Conservation (phyloP, 2,888 invertebrate genomes). For the Euphydryas editha region DNA sequence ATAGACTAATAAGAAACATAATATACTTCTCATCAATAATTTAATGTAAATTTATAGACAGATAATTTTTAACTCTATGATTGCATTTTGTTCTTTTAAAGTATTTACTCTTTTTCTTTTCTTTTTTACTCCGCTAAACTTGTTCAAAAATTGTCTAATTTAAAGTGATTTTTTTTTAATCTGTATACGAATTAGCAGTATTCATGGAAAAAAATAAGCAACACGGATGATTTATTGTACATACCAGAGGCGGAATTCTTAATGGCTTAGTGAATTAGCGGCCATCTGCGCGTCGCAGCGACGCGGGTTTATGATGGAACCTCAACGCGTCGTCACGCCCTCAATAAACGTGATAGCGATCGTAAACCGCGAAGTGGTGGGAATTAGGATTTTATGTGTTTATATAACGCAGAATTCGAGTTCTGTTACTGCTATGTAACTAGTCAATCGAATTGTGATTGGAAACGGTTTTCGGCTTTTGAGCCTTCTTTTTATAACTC, state of each 20-base stretch:
- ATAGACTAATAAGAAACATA: too few species aligned
- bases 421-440: neutral
- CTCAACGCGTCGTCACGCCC: neutral
- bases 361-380: slow-evolving; percentile 1
- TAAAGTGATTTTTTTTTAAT: too few species aligned
- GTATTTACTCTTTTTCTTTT: too few species aligned
- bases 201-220: neutral
- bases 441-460: too few species aligned
- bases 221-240: neutral
- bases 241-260: neutral
- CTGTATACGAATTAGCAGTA: neutral
- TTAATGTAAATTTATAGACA: too few species aligned
- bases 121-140: too few species aligned
- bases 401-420: neutral
- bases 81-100: too few species aligned
- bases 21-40: too few species aligned
- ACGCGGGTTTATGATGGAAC: neutral
- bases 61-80: too few species aligned
- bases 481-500: too few species aligned
- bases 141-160: too few species aligned
- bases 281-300: neutral
- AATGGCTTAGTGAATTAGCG: neutral
- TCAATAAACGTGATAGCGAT: neutral
- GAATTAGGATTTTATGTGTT: slow-evolving; percentile 8
- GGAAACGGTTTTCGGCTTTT: too few species aligned